Evolutionary conservation across 2,113 vertebrate species (phyloP), one percentile per base, ranked within the genome.

Genomic region (Baryphthengus martii): DNA sequence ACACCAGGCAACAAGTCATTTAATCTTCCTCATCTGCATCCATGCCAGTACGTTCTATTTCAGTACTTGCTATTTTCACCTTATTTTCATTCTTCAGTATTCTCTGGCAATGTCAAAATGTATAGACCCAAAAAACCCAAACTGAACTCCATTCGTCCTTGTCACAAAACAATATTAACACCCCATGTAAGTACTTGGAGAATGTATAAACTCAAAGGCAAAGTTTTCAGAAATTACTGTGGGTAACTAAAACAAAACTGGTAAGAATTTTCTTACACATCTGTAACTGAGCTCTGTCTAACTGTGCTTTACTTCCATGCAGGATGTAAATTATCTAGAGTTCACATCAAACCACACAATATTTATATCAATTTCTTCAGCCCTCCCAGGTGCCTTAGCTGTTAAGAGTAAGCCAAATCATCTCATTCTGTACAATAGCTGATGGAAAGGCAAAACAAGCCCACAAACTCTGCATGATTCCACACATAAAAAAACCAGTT

Each of bases 161-260:
- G 82, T 88, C 85, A 85, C 23, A 80, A 85, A 85, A 37, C 33
- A 74, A 15, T 73, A 93, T n/a, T 86, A 88, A 63, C 77, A 35
- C 6, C 52, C 62, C 40, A 37, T 11, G 4, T 37, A 92, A 91
- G 63, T 58, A 78, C 68, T 21, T 75, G 52, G 9, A 81, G 61
- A 92, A 77, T 29, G 33, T 24, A 84, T 84, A 92, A 95, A 91
- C 75, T 82, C 78, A 75, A 62, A 45, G 26, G 58, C 21, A 42
- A 77, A 76, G 87, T 75, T 90, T 93, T 76, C 35, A 84, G 82
- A 84, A 94, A 88, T 90, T 85, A 92, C 58, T 75, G 11, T 24
- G 40, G 72, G 88, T 90, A 97, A 95, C 75, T 92, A 93, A 83
- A 96, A 90, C 71, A 92, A 86, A 94, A 39, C 29, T 33, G 52